Evolutionary conservation across 2,113 vertebrate species (phyloP), one percentile per base, ranked within the genome.

Genomic region (Boulengeromyrus knoepffleri): DNA sequence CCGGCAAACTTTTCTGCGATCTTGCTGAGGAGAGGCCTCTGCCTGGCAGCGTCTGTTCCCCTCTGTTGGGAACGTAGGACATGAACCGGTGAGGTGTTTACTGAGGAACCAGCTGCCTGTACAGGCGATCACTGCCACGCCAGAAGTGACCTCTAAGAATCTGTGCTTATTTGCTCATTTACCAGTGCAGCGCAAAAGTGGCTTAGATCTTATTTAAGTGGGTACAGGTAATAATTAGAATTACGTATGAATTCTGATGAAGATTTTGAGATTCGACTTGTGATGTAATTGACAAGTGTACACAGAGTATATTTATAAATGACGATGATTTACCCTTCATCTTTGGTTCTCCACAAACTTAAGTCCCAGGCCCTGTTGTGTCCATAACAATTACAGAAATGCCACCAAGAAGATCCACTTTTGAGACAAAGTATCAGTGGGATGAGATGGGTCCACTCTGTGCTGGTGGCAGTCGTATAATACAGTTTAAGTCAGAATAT

Each of bases 231-330:
- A 58, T 58, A 17, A 36, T n/a, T 8, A 21, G 87, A 88, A 62
- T 88, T 45, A 62, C 27, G 7, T 62, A 21, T 45, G 52, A 45
- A 45, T 62, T 62, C 39, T 58, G 36, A 10, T 62, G 56, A 87
- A 86, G 84, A 42, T 87, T 87, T 52, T 88, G 86, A 62, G 39
- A 46, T 62, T 88, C 31, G 42, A 66, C 85, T 87, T 53, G 47
- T 31, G 27, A 1, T 45, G 19, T 13, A 39, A 74, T 17, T 46
- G 39, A 47, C 58, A 88, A 88, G 36, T 24, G 15, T n/a, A 47
- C 12, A 49, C 62, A 74, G n/a, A 74, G 42, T 74, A 17, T 19
- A 62, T 88, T 49, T 7, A 74, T 52, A 39, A 53, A 19, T 9
- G 50, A 53, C 15, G 6, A 31, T 56, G 50, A 56, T 50, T 47